Evolutionary conservation across 2,888 invertebrate genomes (phyloP).

Genomic region (Rhynchonema sp.): DNA sequence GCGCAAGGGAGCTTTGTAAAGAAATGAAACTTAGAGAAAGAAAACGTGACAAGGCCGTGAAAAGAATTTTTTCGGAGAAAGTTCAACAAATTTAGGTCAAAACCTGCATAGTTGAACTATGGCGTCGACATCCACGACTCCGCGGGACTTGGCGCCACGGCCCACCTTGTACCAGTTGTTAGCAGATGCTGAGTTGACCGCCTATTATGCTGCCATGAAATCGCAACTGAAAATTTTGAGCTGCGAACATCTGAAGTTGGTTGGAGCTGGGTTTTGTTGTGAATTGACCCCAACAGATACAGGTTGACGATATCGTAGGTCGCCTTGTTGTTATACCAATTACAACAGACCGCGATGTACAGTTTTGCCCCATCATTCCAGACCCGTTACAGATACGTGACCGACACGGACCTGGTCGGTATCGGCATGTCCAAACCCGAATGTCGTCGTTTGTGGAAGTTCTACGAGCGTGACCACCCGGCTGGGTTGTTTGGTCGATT

Average conservation of each 20-base stretch:
- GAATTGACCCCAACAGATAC: too few relatives aligned
- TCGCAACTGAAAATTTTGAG: not conserved
- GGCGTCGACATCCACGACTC: too few relatives aligned
- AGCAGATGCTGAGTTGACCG: not conserved
- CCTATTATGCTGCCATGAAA: not conserved
- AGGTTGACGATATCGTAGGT: too few relatives aligned
- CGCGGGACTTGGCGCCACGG: not conserved
- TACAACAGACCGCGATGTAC: too few relatives aligned
- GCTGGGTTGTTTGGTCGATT: not conserved
- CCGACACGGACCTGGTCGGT: conserved; percentile 67
- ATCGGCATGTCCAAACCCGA: conserved; percentile 88
- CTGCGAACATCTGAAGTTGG: conserved; percentile 49
- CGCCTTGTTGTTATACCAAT: too few relatives aligned
- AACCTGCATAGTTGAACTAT: too few relatives aligned
- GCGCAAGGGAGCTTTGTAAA: not conserved
- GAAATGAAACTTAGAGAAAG: not conserved
- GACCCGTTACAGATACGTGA: too few relatives aligned
- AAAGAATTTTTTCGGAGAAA: not conserved
- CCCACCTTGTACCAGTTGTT: not conserved
- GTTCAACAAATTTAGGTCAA: too few relatives aligned
- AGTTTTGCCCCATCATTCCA: too few relatives aligned
- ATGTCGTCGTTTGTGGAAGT: conserved; percentile 75
- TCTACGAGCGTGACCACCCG: conserved; percentile 76
- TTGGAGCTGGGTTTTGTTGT: too few relatives aligned
- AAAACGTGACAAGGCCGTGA: not conserved